Percentiles rank a stretch among this genome's conserved stretches.
Evolutionary conservation across 1,140 invertebrate species (phyloP).

Genomic region (Psilanteris sp.): DNA sequence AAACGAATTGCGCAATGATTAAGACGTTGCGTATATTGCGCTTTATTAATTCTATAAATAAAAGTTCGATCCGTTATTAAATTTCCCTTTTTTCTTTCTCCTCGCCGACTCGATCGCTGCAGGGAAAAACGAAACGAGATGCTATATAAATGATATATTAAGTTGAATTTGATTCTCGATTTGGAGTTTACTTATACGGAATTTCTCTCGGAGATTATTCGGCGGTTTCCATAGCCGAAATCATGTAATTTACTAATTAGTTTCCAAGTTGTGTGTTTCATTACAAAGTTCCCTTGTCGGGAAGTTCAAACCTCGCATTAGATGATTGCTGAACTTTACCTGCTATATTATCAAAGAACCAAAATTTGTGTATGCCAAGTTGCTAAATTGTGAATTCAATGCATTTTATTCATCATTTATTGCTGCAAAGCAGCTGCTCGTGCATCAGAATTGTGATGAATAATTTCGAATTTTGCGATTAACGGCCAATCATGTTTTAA

Average conservation of each 20-base stretch:
- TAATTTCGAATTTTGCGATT: too few species aligned
- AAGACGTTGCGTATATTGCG: slow-evolving; percentile 11
- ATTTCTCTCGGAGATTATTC: slow-evolving; percentile 52
- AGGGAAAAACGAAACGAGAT: slow-evolving; percentile 21
- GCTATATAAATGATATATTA: slow-evolving; percentile 36
- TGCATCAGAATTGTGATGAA: too few species aligned
- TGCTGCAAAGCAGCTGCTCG: neutral
- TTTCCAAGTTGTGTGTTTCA: slow-evolving; percentile 65
- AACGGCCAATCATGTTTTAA: too few species aligned
- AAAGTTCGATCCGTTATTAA: slow-evolving; percentile 32
- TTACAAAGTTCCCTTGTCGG: slow-evolving; percentile 61
- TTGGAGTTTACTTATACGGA: slow-evolving; percentile 48
- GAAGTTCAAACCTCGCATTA: slow-evolving; percentile 59
- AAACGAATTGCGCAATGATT: slow-evolving; percentile 16
- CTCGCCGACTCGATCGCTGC: slow-evolving; percentile 4
- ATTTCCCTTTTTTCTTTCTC: slow-evolving; percentile 19
- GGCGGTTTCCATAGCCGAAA: slow-evolving; percentile 51
- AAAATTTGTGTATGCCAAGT: slow-evolving; percentile 44
- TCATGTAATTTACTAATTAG: slow-evolving; percentile 67
- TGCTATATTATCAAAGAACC: slow-evolving; percentile 64
- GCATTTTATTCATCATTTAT: slow-evolving; percentile 39
- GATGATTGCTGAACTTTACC: slow-evolving; percentile 65
- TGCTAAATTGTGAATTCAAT: slow-evolving; percentile 17
- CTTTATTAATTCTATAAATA: slow-evolving; percentile 44
- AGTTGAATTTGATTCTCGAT: slow-evolving; percentile 57